Base-by-base conservation (phyloP, 2,888 invertebrate genomes). In the Lottia scabra region DNA sequence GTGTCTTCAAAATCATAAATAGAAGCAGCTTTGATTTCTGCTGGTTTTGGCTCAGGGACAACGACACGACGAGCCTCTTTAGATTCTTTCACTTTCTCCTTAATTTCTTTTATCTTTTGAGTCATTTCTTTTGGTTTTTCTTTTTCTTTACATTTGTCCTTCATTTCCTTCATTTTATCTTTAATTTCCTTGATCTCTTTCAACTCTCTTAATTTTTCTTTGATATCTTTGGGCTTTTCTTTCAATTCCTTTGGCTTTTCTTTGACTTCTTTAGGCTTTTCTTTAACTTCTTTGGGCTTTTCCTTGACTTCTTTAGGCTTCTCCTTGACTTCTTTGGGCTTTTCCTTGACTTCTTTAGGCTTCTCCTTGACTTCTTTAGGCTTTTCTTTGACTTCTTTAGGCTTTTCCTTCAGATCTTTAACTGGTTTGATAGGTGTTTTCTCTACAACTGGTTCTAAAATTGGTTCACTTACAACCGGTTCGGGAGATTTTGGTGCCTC, bases 391-490 rank as follows among this genome's bases (percentile, higher is more conserved):
- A 27, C 65, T 56, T 69, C 48, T 62, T 70, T 70, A 38, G 38
- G 23, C 30, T 69, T 56, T 67, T 89, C 90, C 71, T 88, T 88
- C 79, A 90, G 90, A 8, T 89, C 46, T 0, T 26, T 27, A 13
- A 67, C 12, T 19, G 44, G 38, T 19, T 45, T n/a, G n/a, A 16
- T 67, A 15, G n/a, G n/a, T 67, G 67, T 19, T 56, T 56, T 23
- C 23, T 56, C 13, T 23, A 23, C 19, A 19, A 56, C 13, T 19
- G 12, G 19, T 56, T 56, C 56, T 56, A 56, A 56, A 56, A 19
- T 23, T 3, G 19, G 23, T 56, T 56, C 56, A 23, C 1, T 23
- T 23, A 12, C 23, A 56, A 56, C 56, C 23, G 56, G 23, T 56
- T 19, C 56, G 1, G 38, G 38, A 19, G 19, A 56, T 23, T 12